Evolutionary conservation across 2,113 vertebrate species (phyloP).

Genomic region (Labeo rohita): DNA sequence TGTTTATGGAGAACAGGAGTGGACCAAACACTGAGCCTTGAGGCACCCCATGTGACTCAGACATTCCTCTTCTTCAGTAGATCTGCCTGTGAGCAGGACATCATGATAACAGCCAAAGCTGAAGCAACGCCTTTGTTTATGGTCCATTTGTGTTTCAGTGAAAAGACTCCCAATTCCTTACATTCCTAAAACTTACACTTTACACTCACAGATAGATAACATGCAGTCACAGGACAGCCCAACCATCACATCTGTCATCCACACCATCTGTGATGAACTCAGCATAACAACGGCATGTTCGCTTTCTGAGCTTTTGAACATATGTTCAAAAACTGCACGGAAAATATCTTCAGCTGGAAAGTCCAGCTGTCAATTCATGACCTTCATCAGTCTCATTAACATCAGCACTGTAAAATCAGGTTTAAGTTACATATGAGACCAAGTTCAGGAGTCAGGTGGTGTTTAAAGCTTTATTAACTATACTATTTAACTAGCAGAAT

Average conservation of each 20-base stretch:
- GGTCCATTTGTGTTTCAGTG: not conserved
- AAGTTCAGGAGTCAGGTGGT: not conserved
- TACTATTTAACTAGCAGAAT: constrained; percentile 19
- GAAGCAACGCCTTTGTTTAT: not conserved
- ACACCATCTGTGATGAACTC: not conserved
- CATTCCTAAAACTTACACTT: not conserved
- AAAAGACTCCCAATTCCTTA: not conserved
- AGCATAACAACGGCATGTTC: not conserved
- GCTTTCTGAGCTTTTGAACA: no score
- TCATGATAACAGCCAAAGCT: not conserved
- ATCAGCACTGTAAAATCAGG: not conserved
- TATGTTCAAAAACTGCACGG: not conserved
- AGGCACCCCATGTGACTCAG: not conserved
- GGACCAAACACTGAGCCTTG: not conserved
- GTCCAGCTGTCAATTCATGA: not conserved
- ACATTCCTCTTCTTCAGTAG: not conserved
- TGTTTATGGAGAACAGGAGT: not conserved
- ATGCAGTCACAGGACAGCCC: not conserved
- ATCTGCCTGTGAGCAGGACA: not conserved
- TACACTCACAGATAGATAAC: not conserved
- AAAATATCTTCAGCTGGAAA: not conserved
- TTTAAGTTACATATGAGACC: not conserved
- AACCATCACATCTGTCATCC: not conserved
- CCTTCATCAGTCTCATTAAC: not conserved
- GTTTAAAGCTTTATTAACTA: not conserved